Evolutionary conservation across 2,888 invertebrate species (phyloP), one percentile per base, ranked within the genome.

Genomic region (Euspilapteryx auroguttella): DNA sequence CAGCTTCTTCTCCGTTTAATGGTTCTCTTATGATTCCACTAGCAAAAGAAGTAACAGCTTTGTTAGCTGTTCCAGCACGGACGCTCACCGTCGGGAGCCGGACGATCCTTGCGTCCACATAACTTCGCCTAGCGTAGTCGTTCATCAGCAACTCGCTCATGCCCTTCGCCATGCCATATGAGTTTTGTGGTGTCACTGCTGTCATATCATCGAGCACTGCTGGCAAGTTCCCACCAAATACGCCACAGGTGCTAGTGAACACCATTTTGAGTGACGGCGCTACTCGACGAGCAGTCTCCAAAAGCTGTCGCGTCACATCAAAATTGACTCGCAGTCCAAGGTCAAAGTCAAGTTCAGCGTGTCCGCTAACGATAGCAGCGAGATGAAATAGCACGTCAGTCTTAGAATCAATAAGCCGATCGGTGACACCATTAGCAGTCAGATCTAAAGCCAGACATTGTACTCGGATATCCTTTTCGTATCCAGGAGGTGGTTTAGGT

Each of bases 11-110:
- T 2, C 66, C 64, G 3, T 47, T 44, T 29, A 73, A 40, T 10
- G 71, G 65, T 33, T 68, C 68, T 12, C 73, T 53, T 21, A 73
- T 44, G n/a, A 69, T 42, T 2, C 57, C 64, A 39, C 68, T 68
- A 2, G 58, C 73, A 32, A 58, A 73, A 23, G 68, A 68, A n/a
- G 73, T 65, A 21, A 69, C 55, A 0, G 73, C 73, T 11, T 48
- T 42, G 36, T 73, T 73, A 9, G 71, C 44, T 2, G 40, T 43
- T 2, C 69, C 69, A 0, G 52, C 51, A n/a, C 73, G 50, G 7
- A 73, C 63, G 29, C 54, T 58, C 23, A 73, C 64, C 2, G 68
- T 62, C 6, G 73, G 71, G 32, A 71, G 39, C 4, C 73, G 54
- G 25, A 68, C 47, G 8, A 48, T 44, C 4, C 61, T 45, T 2